phyloP scores from a whole-genome alignment of 2,888 invertebrate species.

The Nasonia oneida region DNA sequence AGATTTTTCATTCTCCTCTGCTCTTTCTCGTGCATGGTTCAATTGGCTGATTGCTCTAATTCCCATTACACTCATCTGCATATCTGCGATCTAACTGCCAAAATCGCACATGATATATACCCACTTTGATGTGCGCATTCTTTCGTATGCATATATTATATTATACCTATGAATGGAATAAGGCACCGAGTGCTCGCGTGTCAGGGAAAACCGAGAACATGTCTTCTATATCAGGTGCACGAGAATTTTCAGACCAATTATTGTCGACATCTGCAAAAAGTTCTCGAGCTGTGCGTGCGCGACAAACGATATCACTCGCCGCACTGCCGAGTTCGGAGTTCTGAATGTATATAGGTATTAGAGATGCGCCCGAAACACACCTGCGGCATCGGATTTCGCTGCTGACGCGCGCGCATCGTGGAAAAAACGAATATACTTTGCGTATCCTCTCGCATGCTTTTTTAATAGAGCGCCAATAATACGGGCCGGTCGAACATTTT shows the following conservation, averaged over 20 bases:
- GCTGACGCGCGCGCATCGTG: not conserved
- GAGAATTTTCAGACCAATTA: constrained; percentile 21
- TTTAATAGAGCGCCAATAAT: not conserved
- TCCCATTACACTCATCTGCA: too few species aligned
- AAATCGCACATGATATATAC: not conserved
- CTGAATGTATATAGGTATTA: not conserved
- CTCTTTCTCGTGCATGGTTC: not conserved
- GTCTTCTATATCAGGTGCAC: not conserved
- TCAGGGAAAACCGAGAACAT: constrained; percentile 24
- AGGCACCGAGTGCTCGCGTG: not conserved
- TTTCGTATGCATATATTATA: not conserved
- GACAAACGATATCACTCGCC: not conserved
- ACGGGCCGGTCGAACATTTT: not conserved
- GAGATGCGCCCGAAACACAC: constrained; percentile 52
- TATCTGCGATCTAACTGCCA: not conserved
- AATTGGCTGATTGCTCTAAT: not conserved
- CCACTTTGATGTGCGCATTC: not conserved
- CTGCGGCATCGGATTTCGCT: constrained; percentile 43
- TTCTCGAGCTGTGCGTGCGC: not conserved
- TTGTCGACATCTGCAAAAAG: constrained; percentile 37
- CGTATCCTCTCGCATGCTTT: not conserved
- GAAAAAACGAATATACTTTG: not conserved
- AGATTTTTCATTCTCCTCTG: not conserved
- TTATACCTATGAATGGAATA: not conserved
- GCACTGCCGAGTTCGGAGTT: not conserved